Percentiles rank a stretch among this genome's conserved stretches.
Conservation (phyloP, 64 coral and sea anemone species). For the Catalaphyllia jardinei region DNA sequence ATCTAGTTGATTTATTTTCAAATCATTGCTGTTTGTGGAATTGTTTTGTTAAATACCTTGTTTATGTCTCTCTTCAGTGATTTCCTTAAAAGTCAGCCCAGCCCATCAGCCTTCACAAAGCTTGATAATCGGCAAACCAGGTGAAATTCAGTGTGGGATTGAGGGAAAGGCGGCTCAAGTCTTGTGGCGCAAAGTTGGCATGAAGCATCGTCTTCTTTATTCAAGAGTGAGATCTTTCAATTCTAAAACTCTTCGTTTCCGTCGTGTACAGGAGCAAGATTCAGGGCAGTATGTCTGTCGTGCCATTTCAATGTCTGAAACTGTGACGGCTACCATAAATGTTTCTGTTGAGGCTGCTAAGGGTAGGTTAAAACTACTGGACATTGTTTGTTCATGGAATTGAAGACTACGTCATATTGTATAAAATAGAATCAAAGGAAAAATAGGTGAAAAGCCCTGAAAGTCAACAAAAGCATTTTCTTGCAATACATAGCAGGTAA, state of each 20-base stretch:
- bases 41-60: neutral
- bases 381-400: too few species aligned
- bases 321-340: conserved; percentile 43
- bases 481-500: too few species aligned
- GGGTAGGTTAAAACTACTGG: conserved; percentile 38
- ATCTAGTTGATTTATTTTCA: too few species aligned
- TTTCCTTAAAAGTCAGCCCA: conserved; percentile 42
- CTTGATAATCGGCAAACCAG: conserved; percentile 59
- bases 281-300: conserved; percentile 71
- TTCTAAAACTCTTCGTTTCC: conserved; percentile 56
- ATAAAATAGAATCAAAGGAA: too few species aligned
- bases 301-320: conserved; percentile 55
- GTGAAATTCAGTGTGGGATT: conserved; percentile 62
- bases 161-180: conserved; percentile 78
- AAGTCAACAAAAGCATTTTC: too few species aligned
- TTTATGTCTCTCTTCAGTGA: conserved; percentile 4
- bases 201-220: neutral
- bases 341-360: conserved; percentile 42
- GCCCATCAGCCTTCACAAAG: conserved; percentile 39
- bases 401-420: too few species aligned
- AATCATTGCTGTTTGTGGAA: too few species aligned
- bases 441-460: too few species aligned
- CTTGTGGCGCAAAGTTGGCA: conserved; percentile 76
- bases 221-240: conserved; percentile 36
- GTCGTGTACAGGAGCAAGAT: conserved; percentile 31